Evolutionary conservation across 1,140 invertebrate species (phyloP), one percentile per base, ranked within the genome.

Genomic region (Penaeus japonicus): DNA sequence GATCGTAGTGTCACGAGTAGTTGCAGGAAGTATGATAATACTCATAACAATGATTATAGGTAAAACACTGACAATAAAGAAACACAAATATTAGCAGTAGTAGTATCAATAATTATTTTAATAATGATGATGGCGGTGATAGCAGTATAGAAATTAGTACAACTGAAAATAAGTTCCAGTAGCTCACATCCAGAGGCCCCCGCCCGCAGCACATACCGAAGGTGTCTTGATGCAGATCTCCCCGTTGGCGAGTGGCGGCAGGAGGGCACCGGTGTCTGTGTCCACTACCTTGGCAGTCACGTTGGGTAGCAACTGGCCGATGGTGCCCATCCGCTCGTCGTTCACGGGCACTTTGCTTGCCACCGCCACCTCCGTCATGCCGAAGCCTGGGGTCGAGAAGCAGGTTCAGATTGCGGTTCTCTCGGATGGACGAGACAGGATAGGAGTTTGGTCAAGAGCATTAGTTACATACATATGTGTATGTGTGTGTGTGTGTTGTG

Each of bases 141-240:
- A 39, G 7, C 7, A 39, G 7, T 39, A 39, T 4, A 4, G 7
- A 39, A 4, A 39, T 4, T 39, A 39, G 7, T 39, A 39, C 2
- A 4, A 39, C 2, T 47, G 15, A 47, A 12, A 5, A 47, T 47
- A 7, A 15, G 15, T 12, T 47, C 10, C 10, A 12, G 47, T 15
- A 47, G 10, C 1, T 7, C 47, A 47, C 7, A 10, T 0, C 35
- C 22, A 1, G 32, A 4, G 0, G 18, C 62, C n/a, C 27, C 62
- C 62, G 0, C 30, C n/a, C 4, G 39, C 10, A 30, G 30, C 18
- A 77, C 70, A 24, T 78, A 88, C 86, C 80, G 86, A 88, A 47
- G 79, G 86, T 7, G 65, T 55, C 80, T 32, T 88, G 20, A 88
- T 84, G 18, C 86, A 84, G 24, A 88, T 65, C 54, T 88, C 86